Conservation (phyloP, 2,113 vertebrate species). For the Rhynchomys soricoides region DNA sequence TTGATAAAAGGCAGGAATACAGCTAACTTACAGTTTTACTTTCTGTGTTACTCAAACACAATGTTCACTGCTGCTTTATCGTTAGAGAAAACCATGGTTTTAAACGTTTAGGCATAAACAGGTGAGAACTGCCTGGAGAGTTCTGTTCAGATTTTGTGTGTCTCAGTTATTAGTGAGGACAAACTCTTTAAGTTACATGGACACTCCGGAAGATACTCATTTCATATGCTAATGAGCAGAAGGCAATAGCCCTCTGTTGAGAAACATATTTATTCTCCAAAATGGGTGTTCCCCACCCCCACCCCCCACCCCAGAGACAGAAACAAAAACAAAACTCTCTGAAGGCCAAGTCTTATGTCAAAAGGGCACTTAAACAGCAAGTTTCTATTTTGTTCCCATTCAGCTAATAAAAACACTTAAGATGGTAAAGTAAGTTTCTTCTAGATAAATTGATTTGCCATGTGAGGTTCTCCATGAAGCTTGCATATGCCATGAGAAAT, state of each 20-base stretch:
- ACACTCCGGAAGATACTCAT: not conserved
- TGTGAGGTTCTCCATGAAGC: not conserved
- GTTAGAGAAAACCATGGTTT: constrained; percentile 27
- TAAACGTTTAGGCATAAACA: constrained; percentile 12
- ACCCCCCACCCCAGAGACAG: not conserved
- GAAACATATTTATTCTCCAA: not conserved
- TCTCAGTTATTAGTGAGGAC: not conserved
- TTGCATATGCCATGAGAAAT: not conserved
- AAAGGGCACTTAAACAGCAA: constrained; percentile 8
- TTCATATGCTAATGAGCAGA: not conserved
- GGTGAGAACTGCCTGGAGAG: not conserved
- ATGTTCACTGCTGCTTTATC: not conserved
- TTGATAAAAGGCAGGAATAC: not conserved
- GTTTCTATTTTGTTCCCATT: constrained; percentile 27
- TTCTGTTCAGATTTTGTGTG: not conserved
- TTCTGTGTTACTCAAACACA: not conserved
- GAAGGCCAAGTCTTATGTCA: not conserved
- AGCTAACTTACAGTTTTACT: not conserved
- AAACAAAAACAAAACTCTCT: not conserved
- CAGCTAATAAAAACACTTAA: constrained; percentile 22
- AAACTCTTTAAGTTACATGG: not conserved
- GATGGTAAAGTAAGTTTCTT: not conserved
- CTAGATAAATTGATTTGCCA: not conserved
- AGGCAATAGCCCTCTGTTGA: not conserved
- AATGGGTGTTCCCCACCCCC: not conserved